Evolutionary conservation across 2,888 invertebrate genomes (phyloP).

Genomic region (Pocota personata): DNA sequence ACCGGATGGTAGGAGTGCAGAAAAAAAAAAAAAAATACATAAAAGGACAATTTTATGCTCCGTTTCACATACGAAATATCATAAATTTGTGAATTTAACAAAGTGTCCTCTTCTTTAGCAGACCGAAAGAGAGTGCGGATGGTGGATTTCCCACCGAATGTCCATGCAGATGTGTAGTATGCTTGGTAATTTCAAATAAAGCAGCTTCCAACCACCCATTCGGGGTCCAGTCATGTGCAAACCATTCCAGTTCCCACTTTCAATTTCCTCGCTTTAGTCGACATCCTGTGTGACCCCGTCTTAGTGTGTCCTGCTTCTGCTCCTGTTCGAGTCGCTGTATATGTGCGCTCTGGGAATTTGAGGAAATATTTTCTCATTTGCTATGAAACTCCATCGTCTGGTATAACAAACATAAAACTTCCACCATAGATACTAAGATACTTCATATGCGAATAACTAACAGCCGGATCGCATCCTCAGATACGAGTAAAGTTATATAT

Average conservation of each 20-base stretch:
- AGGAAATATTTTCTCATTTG: slow-evolving; percentile 71
- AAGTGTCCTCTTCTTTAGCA: slow-evolving; percentile 36
- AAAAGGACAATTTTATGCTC: slow-evolving; percentile 71
- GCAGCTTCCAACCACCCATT: slow-evolving; percentile 40
- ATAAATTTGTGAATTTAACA: slow-evolving; percentile 72
- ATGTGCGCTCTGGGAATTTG: slow-evolving; percentile 59
- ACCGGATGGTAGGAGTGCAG: neutral
- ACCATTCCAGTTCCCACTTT: slow-evolving; percentile 37
- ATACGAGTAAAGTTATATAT: slow-evolving; percentile 38
- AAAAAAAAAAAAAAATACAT: slow-evolving; percentile 14
- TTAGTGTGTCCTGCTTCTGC: neutral
- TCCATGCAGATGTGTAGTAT: slow-evolving; percentile 32
- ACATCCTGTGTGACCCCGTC: slow-evolving; percentile 41
- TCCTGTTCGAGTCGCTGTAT: neutral
- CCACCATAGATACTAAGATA: slow-evolving; percentile 17
- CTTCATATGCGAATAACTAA: slow-evolving; percentile 27
- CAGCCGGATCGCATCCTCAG: slow-evolving; percentile 28
- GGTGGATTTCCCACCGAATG: slow-evolving; percentile 41
- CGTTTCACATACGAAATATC: slow-evolving; percentile 68
- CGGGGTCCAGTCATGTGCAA: slow-evolving; percentile 54
- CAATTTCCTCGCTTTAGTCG: slow-evolving; percentile 17
- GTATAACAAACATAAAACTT: slow-evolving; percentile 4
- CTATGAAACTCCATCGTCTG: slow-evolving; percentile 41
- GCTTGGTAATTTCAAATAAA: slow-evolving; percentile 56
- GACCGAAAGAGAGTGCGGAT: slow-evolving; percentile 7